phyloP scores from a whole-genome alignment of 2,113 vertebrate genomes.

The Romanogobio albipinnatus region DNA sequence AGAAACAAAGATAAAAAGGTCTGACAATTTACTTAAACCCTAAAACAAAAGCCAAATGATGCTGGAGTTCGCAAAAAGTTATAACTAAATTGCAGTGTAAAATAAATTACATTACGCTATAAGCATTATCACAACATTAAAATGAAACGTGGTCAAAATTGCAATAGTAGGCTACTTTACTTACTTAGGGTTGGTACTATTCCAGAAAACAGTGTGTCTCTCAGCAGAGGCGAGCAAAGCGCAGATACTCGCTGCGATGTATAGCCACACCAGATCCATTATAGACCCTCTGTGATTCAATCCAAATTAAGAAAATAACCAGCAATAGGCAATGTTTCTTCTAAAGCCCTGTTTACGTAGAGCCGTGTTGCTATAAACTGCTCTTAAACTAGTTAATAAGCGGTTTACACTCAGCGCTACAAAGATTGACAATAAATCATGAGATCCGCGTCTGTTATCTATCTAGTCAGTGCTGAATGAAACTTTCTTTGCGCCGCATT shows the following conservation, averaged over 20 bases:
- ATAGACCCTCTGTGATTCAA: slow-evolving; percentile 56
- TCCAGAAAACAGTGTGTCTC: slow-evolving; percentile 81
- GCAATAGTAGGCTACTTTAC: slow-evolving; percentile 30
- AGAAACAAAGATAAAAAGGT: neutral
- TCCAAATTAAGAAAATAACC: slow-evolving; percentile 40
- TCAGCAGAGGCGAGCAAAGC: slow-evolving; percentile 71
- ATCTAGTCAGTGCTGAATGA: slow-evolving; percentile 27
- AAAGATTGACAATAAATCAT: neutral
- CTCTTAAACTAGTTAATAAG: neutral
- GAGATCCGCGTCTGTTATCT: neutral
- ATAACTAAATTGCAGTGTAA: neutral
- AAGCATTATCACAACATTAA: neutral
- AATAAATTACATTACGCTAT: neutral
- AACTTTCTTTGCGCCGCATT: slow-evolving; percentile 4
- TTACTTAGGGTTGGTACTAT: slow-evolving; percentile 80
- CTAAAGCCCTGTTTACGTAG: slow-evolving; percentile 16
- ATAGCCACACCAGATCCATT: slow-evolving; percentile 77
- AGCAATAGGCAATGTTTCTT: neutral
- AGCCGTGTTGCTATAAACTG: neutral
- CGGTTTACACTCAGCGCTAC: neutral
- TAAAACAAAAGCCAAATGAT: neutral
- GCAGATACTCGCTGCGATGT: slow-evolving; percentile 66
- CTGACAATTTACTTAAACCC: neutral
- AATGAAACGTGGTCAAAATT: neutral
- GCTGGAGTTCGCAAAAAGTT: neutral